These are phyloP conservation scores for Acanthaster planci DNA, from an alignment of 35 echinoderm and acorn worm genomes.

Conservation along the genomic window DNA sequence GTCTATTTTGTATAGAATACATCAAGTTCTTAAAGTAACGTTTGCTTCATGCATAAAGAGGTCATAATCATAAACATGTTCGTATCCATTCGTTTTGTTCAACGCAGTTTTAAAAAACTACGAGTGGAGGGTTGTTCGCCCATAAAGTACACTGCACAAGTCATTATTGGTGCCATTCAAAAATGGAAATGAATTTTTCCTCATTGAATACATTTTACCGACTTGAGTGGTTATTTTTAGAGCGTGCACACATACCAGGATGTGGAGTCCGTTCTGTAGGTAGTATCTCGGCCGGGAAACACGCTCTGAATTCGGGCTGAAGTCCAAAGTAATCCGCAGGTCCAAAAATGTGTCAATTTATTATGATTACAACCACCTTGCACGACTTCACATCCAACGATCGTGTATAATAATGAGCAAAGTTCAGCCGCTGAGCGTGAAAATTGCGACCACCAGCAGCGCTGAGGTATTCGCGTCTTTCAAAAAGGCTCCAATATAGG, in stretches of 20 bases:
- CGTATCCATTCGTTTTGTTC: neutral
- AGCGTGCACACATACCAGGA: no score
- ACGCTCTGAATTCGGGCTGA: conserved; percentile 21
- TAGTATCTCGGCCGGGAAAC: conserved; percentile 2
- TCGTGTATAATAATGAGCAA: conserved; percentile 26
- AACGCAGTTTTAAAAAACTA: neutral
- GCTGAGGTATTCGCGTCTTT: no score
- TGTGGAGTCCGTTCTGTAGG: no score
- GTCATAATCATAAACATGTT: no score
- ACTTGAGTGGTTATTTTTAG: no score
- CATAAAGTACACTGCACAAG: conserved; percentile 9
- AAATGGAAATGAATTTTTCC: neutral
- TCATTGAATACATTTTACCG: no score
- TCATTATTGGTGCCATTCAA: neutral
- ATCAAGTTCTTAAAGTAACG: no score
- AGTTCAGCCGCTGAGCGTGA: conserved; percentile 8
- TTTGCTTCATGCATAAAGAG: no score
- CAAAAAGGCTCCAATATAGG: no score
- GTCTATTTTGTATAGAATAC: no score
- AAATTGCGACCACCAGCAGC: neutral
- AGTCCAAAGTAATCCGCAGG: conserved; percentile 24
- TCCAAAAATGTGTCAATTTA: conserved; percentile 31
- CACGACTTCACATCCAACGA: neutral
- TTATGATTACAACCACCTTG: conserved; percentile 31
- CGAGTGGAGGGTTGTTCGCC: neutral